A percentile compares a stretch with the other conserved stretches of the same genome.
Conservation (phyloP, 2,113 vertebrate genomes). For the Pao palembangensis region DNA sequence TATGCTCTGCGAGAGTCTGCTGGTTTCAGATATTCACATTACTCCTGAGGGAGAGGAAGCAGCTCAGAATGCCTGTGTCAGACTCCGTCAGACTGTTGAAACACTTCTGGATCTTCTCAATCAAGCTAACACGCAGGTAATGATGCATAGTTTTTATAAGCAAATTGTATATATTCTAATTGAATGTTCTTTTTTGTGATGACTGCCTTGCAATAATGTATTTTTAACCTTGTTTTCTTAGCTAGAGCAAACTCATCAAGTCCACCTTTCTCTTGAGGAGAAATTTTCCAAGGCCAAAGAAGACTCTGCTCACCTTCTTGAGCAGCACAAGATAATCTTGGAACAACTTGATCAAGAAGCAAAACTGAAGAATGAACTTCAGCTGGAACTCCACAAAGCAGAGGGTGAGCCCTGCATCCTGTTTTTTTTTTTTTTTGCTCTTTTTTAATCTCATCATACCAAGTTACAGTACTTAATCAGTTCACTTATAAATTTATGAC, state of each 20-base stretch:
- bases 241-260: constrained; percentile 82
- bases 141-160: not conserved
- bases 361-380: constrained; percentile 75
- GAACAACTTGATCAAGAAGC: constrained; percentile 80
- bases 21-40: constrained; percentile 78
- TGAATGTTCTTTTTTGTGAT: not conserved
- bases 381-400: constrained; percentile 85
- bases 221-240: constrained; percentile 43
- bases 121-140: constrained; percentile 83
- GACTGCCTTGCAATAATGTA: not conserved
- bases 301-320: constrained; percentile 76
- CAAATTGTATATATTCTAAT: not conserved
- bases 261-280: constrained; percentile 78
- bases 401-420: constrained; percentile 76
- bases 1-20: constrained; percentile 84
- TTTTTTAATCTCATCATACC: not conserved
- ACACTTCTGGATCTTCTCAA: constrained; percentile 85
- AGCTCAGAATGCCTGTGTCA: constrained; percentile 71
- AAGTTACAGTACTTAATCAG: not conserved
- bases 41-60: constrained; percentile 79
- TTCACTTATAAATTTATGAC: not conserved
- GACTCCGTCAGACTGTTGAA: constrained; percentile 80
- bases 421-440: not conserved
- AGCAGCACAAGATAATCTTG: constrained; percentile 80
- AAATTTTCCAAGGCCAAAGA: constrained; percentile 75